Evolutionary conservation across 2,888 invertebrate genomes (phyloP), one percentile per base, ranked within the genome.

Genomic region (Erannis defoliaria): DNA sequence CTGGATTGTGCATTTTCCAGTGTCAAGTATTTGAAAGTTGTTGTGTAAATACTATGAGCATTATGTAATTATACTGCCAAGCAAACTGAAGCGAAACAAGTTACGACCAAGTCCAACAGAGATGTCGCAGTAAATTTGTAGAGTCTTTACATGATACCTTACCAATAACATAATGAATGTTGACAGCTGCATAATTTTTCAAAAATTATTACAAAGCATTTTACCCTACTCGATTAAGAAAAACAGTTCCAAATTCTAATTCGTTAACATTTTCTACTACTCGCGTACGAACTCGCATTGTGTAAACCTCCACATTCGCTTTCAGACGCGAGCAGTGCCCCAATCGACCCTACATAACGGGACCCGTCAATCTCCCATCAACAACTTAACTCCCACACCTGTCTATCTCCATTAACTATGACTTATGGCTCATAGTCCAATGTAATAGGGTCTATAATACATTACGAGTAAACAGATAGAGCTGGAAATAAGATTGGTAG

Each of bases 321-420:
- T 82, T 85, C 78, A 78, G 80, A 75, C 73, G 72, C 78, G 81
- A 85, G 83, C 83, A 84, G 76, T 83, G 84, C 82, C 81, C 82
- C 71, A 75, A 73, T 72, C 84, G 85, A 83, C 81, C 82, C 77
- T 75, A 66, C 67, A 69, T 88, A 89, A 88, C 88, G 88, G 89
- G 75, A 78, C 70, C 81, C 84, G 87, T 89, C 88, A 88, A 87
- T 88, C 88, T 86, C 74, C 62, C 80, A 86, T 88, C 87, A 85
- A 85, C 85, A 70, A 82, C 74, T 76, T 81, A 77, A 78, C 76
- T 74, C 77, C 73, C 75, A 73, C 79, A 62, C 74, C 72, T 78
- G 74, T 78, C 74, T 74, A 71, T 67, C 42, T 63, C 67, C 65
- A 73, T 73, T 75, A 76, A 66, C 72, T 77, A 78, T 76, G 70